These are phyloP conservation scores for Panthera tigris DNA, from an alignment of 2,113 vertebrate genomes.

Conservation along the genomic window DNA sequence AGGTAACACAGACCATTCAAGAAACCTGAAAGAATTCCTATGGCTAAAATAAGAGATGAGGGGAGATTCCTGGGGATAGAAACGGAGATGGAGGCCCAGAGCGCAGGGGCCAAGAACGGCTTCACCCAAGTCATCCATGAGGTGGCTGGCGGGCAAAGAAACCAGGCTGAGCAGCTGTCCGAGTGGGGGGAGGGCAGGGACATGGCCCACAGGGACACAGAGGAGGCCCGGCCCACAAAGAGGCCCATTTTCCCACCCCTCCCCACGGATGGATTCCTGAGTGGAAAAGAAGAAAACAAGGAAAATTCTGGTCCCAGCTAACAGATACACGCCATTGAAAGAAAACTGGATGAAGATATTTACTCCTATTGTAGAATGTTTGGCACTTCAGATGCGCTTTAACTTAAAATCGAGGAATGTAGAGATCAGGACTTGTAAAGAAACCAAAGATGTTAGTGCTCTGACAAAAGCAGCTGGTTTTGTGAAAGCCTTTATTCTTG, in stretches of 20 bases:
- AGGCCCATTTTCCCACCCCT: slow-evolving; percentile 92
- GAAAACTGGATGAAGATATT: slow-evolving; percentile 99
- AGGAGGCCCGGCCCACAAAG: slow-evolving; percentile 85
- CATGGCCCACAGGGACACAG: slow-evolving; percentile 86
- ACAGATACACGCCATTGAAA: slow-evolving; percentile 96
- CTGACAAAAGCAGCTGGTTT: slow-evolving; percentile 96
- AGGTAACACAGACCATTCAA: not conserved
- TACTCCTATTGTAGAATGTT: slow-evolving; percentile 95
- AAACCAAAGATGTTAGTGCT: slow-evolving; percentile 94
- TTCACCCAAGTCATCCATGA: slow-evolving; percentile 85
- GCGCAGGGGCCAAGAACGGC: slow-evolving; percentile 18
- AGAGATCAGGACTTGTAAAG: slow-evolving; percentile 97
- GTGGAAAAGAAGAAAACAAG: slow-evolving; percentile 87
- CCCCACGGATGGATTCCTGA: slow-evolving; percentile 88
- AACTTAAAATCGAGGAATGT: slow-evolving; percentile 96
- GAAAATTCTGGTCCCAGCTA: slow-evolving; percentile 92
- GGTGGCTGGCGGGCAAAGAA: slow-evolving; percentile 77
- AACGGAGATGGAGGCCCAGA: not conserved
- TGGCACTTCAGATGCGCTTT: slow-evolving; percentile 96
- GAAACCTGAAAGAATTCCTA: not conserved
- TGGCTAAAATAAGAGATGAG: not conserved
- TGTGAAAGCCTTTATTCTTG: slow-evolving; percentile 95
- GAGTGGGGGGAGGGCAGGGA: not conserved
- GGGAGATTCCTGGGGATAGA: not conserved
- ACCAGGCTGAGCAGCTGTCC: slow-evolving; percentile 81